Conservation (phyloP, 2,888 invertebrate species). For the Tenodera sinensis region DNA sequence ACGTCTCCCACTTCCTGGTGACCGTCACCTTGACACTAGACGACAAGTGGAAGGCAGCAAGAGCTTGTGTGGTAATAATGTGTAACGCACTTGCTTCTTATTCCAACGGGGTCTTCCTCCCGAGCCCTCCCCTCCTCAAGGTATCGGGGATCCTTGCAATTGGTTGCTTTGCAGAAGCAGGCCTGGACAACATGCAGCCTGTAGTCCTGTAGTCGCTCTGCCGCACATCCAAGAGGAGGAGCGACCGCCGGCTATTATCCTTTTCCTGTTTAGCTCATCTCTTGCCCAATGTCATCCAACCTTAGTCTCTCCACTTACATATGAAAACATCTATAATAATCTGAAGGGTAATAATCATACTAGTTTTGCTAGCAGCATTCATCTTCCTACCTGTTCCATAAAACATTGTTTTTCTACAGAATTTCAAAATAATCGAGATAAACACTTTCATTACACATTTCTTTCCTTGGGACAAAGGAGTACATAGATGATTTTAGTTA, state of each 20-base stretch:
- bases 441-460: no score
- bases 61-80: background rate
- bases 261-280: background rate
- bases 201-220: background rate
- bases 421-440: no score
- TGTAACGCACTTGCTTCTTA: background rate
- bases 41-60: background rate
- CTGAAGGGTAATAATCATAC: no score
- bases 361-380: no score
- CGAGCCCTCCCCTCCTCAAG: background rate
- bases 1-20: background rate
- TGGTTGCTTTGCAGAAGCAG: background rate
- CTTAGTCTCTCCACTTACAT: no score
- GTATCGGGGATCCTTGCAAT: background rate
- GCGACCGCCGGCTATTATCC: background rate
- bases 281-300: background rate
- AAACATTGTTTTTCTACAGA: no score
- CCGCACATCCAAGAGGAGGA: background rate
- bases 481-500: no score
- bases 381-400: no score
- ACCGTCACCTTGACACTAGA: background rate
- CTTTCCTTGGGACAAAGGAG: no score
- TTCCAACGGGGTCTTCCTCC: background rate
- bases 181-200: background rate
- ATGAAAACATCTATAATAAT: no score